Percentiles rank a stretch among this genome's conserved stretches.
phyloP scores from a whole-genome alignment of 2,888 invertebrate species.

The Odontocolon sp. region DNA sequence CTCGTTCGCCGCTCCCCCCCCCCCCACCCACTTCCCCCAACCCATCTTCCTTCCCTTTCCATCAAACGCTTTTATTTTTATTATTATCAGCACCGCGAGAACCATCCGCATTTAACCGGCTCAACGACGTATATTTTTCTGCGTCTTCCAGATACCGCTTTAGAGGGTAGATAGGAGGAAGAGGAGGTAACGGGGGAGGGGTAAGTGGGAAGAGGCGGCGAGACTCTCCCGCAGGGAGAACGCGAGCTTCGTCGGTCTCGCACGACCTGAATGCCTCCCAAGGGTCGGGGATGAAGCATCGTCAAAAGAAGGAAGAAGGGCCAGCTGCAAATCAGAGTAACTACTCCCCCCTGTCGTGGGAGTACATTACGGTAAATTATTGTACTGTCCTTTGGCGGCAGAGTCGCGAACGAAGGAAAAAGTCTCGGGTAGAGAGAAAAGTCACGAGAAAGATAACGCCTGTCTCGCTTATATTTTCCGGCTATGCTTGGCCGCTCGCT shows the following conservation, averaged over 20 bases:
- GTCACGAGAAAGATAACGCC: conserved; percentile 51
- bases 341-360: conserved; percentile 72
- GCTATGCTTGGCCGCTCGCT: conserved; percentile 24
- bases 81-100: conserved; percentile 1
- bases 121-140: not conserved
- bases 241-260: conserved; percentile 24
- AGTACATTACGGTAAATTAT: conserved; percentile 78
- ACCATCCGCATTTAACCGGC: conserved; percentile 9
- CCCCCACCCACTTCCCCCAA: not conserved
- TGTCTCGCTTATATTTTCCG: not conserved
- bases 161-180: not conserved
- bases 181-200: not conserved
- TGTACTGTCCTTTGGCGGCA: conserved; percentile 65
- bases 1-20: not conserved
- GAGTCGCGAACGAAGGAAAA: conserved; percentile 40
- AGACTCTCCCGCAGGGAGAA: conserved; percentile 26
- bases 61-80: not conserved
- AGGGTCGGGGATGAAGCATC: conserved; percentile 75
- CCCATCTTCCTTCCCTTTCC: not conserved
- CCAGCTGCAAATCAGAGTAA: conserved; percentile 77
- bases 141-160: conserved; percentile 7
- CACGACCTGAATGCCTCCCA: conserved; percentile 71
- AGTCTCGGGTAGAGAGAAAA: conserved; percentile 39
- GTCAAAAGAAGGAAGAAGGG: conserved; percentile 71
- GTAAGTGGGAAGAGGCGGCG: not conserved